These are phyloP conservation scores for Amphimallon solstitiale DNA, from an alignment of 2,888 invertebrate species.

Conservation along the genomic window DNA sequence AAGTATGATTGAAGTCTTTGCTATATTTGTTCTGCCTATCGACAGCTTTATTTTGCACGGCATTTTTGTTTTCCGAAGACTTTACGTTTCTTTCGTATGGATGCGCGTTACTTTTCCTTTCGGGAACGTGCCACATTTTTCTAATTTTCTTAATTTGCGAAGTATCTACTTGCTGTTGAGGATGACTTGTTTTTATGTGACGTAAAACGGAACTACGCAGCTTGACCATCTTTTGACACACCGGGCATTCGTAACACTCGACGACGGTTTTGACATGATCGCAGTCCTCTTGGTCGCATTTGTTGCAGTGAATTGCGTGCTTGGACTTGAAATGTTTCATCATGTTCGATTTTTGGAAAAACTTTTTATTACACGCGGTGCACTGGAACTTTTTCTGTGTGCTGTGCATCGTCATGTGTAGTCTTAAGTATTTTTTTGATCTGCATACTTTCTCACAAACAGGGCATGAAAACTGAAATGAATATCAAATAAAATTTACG, in stretches of 20 bases:
- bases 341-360: slow-evolving; percentile 44
- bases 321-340: slow-evolving; percentile 47
- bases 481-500: too few relatives aligned
- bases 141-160: slow-evolving; percentile 24
- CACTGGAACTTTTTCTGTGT: slow-evolving; percentile 49
- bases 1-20: too few relatives aligned
- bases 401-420: slow-evolving; percentile 48
- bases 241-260: slow-evolving; percentile 53
- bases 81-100: too few relatives aligned
- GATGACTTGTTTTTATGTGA: slow-evolving; percentile 57
- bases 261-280: slow-evolving; percentile 29
- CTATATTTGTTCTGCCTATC: too few relatives aligned
- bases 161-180: slow-evolving; percentile 41
- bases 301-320: slow-evolving; percentile 37
- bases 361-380: slow-evolving; percentile 46
- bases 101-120: too few relatives aligned
- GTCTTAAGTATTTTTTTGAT: slow-evolving; percentile 45
- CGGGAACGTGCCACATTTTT: not conserved
- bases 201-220: slow-evolving; percentile 56
- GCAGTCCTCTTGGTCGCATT: slow-evolving; percentile 34
- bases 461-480: slow-evolving; percentile 39
- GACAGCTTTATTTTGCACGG: too few relatives aligned
- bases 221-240: slow-evolving; percentile 57
- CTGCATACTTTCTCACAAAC: slow-evolving; percentile 47
- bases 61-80: too few relatives aligned